A percentile compares a stretch with the other conserved stretches of the same genome.
phyloP scores from a whole-genome alignment of 1,140 invertebrate species.

The Magallana gigas region DNA sequence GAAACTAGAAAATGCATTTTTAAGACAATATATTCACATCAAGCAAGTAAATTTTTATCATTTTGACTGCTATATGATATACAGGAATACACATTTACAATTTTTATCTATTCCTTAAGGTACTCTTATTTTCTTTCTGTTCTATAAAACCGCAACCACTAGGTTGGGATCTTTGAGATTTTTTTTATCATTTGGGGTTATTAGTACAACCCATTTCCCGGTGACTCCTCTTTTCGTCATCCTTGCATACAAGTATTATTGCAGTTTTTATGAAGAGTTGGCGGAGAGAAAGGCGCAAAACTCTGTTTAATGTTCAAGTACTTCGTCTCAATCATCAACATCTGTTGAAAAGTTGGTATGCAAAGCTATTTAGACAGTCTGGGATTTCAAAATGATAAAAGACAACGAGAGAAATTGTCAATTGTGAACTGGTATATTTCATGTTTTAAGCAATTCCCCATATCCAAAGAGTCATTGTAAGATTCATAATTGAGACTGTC shows the following conservation, averaged over 20 bases:
- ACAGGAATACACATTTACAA: no score
- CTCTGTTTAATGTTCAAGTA: constrained; percentile 27
- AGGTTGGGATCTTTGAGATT: background rate
- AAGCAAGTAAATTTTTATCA: no score
- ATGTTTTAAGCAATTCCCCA: background rate
- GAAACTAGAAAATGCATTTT: no score
- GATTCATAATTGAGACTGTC: no score
- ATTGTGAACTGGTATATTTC: background rate
- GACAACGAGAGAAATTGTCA: background rate
- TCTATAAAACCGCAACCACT: constrained; percentile 4
- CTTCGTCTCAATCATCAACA: constrained; percentile 26
- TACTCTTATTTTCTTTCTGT: background rate
- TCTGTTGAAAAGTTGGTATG: constrained; percentile 3
- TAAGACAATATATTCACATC: no score
- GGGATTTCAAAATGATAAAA: background rate
- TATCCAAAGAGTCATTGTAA: no score
- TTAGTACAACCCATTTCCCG: constrained; percentile 14
- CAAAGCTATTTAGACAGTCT: constrained; percentile 5
- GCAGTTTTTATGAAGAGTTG: background rate
- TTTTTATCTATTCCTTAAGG: no score
- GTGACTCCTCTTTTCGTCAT: background rate
- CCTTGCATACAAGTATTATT: background rate
- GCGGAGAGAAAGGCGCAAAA: constrained; percentile 19
- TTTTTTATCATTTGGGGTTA: background rate
- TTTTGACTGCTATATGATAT: no score